Evolutionary conservation across 2,113 vertebrate species (phyloP), one percentile per base, ranked within the genome.

Genomic region (Orientallactaga bullata): DNA sequence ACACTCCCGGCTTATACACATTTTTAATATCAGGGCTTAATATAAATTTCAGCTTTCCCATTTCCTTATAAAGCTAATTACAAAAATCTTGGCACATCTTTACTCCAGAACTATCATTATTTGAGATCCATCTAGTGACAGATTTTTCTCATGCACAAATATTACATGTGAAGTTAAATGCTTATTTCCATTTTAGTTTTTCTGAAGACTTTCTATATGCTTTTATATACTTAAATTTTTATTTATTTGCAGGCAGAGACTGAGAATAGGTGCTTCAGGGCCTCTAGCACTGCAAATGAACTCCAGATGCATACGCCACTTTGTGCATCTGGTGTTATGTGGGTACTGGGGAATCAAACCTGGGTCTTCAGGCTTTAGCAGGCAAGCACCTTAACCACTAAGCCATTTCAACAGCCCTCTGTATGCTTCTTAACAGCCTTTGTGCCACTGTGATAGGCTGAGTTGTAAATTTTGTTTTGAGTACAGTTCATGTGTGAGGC

Each of bases 101-200:
- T 65, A 87, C 23, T 65, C 20, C 20, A 85, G 47, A 73, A 71
- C 35, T 88, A 37, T 61, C 76, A 92, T 79, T 71, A 86, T 91
- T 90, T 96, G 66, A 94, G 87, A 76, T 66, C 63, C 17, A 72
- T 35, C 94, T 93, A 94, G 85, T 6, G 58, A 42, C 73, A 28
- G 84, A 61, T 88, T 94, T 92, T 95, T 68, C 68, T 63, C 88
- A 21, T 61, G 21, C 32, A 89, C 30, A 79, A 83, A 73, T 92
- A 81, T 32, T 82, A 30, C 15, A 89, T 80, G 3, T 83, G 79
- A 95, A 80, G 37, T 79, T 95, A 78, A 82, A 58, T 65, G 77
- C 60, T 78, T 85, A 51, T 32, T 93, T 96, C 37, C 9, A 76
- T 79, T 82, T 88, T 86, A 74, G 9, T 79, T 90, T 93, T 95